Evolutionary conservation across 2,113 vertebrate species (phyloP).

Genomic region (Psittacula cyanocephala): DNA sequence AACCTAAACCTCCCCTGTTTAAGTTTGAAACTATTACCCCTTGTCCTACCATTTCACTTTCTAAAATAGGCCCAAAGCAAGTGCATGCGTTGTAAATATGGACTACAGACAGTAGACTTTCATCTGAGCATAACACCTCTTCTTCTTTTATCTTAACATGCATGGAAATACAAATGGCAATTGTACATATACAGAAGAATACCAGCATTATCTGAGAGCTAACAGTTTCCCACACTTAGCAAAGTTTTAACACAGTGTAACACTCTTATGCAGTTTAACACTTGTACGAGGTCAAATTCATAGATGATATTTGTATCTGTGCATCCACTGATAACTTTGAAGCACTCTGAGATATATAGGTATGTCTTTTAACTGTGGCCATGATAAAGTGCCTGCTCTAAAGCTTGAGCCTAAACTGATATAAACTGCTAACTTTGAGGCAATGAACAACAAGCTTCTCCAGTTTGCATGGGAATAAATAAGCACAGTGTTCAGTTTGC

Average conservation of each 20-base stretch:
- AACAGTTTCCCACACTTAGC: neutral
- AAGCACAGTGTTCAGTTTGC: neutral
- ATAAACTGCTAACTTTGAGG: neutral
- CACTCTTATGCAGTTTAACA: neutral
- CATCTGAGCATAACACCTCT: neutral
- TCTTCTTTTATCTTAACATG: neutral
- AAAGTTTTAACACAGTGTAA: neutral
- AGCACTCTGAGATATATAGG: neutral
- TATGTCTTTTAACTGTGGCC: neutral
- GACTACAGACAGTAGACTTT: neutral
- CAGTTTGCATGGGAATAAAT: neutral
- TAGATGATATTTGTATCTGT: neutral
- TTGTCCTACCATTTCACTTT: too few relatives aligned
- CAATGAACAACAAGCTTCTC: neutral
- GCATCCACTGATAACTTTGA: neutral
- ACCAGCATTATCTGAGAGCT: neutral
- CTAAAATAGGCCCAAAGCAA: neutral
- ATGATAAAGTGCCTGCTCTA: neutral
- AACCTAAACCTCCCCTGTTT: neutral
- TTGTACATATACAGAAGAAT: neutral
- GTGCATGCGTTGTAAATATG: neutral
- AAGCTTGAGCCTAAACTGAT: neutral
- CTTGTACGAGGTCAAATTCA: neutral
- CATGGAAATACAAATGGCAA: neutral
- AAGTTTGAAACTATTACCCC: too few relatives aligned